These are phyloP conservation scores for Holocentrus rufus DNA, from an alignment of 2,797 vertebrate genomes.

Conservation along the genomic window DNA sequence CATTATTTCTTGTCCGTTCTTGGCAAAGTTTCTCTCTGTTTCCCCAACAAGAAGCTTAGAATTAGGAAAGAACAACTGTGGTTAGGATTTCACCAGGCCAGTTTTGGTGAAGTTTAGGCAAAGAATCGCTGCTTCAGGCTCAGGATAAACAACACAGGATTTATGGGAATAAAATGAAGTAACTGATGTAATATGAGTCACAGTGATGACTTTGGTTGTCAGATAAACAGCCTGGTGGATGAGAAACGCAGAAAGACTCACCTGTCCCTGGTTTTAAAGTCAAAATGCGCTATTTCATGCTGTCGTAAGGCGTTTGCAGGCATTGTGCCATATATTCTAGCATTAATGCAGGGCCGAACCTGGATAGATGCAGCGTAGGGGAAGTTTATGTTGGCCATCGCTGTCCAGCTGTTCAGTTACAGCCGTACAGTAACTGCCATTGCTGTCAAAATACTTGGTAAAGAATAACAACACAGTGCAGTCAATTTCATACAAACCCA, in stretches of 20 bases:
- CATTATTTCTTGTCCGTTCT: constrained; percentile 18
- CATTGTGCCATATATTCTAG: too few relatives aligned
- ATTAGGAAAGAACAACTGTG: constrained; percentile 31
- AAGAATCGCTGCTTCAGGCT: constrained; percentile 37
- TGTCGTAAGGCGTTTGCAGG: too few relatives aligned
- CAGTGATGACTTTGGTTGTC: constrained; percentile 23
- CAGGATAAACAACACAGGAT: constrained; percentile 38
- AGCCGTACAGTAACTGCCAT: not conserved
- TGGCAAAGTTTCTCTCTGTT: not conserved
- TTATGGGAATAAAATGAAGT: constrained; percentile 39
- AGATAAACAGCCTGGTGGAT: constrained; percentile 32
- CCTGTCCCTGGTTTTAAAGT: constrained; percentile 16
- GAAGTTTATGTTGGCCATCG: not conserved
- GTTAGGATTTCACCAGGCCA: constrained; percentile 34
- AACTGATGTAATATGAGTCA: constrained; percentile 23
- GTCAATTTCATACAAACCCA: not conserved
- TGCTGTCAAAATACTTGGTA: too few relatives aligned
- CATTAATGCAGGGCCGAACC: not conserved
- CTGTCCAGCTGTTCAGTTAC: not conserved
- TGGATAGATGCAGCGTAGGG: too few relatives aligned
- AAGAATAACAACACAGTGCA: not conserved
- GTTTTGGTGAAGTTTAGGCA: constrained; percentile 41
- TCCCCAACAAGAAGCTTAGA: constrained; percentile 18
- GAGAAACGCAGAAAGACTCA: constrained; percentile 36
- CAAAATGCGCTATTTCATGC: too few relatives aligned